A percentile compares a stretch with the other conserved stretches of the same genome.
phyloP scores from a whole-genome alignment of 2,113 vertebrate species.

The Arvicanthis niloticus region DNA sequence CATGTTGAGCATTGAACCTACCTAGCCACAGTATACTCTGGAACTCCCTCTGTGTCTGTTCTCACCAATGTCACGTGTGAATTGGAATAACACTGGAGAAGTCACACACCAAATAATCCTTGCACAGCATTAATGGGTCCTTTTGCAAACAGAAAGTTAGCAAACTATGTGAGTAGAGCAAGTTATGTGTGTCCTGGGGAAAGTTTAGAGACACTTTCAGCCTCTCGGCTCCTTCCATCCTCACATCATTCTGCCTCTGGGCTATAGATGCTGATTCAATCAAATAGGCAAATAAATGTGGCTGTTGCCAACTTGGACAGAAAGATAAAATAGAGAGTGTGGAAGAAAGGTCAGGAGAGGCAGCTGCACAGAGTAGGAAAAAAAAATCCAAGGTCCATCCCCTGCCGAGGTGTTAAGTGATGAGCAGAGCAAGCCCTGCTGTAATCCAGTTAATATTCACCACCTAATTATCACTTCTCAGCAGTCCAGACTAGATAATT shows the following conservation, averaged over 20 bases:
- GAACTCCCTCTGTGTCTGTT: not conserved
- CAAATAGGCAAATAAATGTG: slow-evolving; percentile 15
- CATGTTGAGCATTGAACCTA: not conserved
- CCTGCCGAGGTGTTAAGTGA: slow-evolving; percentile 73
- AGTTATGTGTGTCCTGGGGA: not conserved
- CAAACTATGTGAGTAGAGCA: not conserved
- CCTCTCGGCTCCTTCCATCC: not conserved
- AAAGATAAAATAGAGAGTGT: slow-evolving; percentile 19
- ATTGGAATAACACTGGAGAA: not conserved
- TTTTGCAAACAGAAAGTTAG: not conserved
- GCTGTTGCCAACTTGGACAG: slow-evolving; percentile 53
- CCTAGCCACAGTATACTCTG: not conserved
- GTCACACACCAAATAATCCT: not conserved
- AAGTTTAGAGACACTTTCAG: not conserved
- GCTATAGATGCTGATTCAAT: not conserved
- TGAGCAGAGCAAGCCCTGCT: slow-evolving; percentile 50
- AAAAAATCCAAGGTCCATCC: slow-evolving; percentile 40
- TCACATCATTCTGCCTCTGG: not conserved
- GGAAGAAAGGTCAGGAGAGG: slow-evolving; percentile 60
- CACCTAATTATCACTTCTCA: slow-evolving; percentile 82
- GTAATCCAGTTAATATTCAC: slow-evolving; percentile 80
- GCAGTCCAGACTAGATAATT: slow-evolving; percentile 72
- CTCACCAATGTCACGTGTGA: not conserved
- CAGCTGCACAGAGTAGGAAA: slow-evolving; percentile 16
- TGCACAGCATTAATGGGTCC: not conserved